A percentile compares a stretch with the other conserved stretches of the same genome.
Conservation (phyloP, 2,113 vertebrate genomes). For the Lonchura striata region DNA sequence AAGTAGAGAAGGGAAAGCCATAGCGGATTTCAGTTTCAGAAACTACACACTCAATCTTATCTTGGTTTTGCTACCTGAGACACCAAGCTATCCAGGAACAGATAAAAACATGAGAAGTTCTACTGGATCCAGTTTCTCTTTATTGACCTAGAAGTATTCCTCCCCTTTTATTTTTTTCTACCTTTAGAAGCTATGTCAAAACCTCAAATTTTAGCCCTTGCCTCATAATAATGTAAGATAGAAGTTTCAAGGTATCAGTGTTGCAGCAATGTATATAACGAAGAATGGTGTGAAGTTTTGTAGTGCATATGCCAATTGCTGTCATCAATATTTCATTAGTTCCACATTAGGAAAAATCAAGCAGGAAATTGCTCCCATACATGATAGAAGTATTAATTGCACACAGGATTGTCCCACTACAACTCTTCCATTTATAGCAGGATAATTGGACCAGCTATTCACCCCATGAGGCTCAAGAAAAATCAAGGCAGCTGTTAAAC, state of each 20-base stretch:
- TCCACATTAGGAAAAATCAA: background rate
- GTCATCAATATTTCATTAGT: background rate
- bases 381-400: background rate
- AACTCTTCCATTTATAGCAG: background rate
- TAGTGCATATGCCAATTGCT: background rate
- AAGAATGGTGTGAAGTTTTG: accelerated
- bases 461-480: background rate
- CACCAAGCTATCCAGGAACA: background rate
- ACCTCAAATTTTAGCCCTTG: background rate
- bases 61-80: background rate
- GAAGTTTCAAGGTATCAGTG: background rate
- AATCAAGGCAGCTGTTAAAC: background rate
- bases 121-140: background rate
- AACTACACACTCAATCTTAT: background rate
- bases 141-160: background rate
- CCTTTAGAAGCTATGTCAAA: background rate
- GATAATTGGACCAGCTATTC: background rate
- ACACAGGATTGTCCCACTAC: background rate
- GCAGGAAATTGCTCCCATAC: background rate
- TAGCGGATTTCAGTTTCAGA: background rate
- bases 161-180: background rate
- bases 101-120: background rate
- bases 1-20: background rate
- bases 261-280: background rate
- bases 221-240: background rate